A percentile compares a stretch with the other conserved stretches of the same genome.
These are phyloP conservation scores for Itoplectis maculator DNA, from an alignment of 2,888 invertebrate genomes.

Conservation along the genomic window DNA sequence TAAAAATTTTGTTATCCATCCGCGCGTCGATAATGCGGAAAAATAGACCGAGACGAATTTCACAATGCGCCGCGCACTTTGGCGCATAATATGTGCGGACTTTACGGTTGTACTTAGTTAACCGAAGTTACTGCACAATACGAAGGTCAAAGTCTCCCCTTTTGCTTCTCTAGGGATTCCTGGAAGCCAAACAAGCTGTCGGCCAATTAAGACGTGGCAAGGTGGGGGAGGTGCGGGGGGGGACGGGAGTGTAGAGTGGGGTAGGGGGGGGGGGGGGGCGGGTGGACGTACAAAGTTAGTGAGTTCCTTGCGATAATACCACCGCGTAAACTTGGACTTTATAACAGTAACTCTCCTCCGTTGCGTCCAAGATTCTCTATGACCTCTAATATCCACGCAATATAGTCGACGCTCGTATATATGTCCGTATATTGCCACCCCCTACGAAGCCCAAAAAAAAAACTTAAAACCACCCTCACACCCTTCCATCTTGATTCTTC, in stretches of 20 bases:
- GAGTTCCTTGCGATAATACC: constrained; percentile 37
- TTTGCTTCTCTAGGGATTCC: constrained; percentile 50
- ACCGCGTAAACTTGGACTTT: constrained; percentile 30
- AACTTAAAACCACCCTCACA: no score
- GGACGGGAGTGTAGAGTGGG: no score
- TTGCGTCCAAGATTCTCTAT: constrained; percentile 11
- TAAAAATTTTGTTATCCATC: neutral
- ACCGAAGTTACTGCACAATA: constrained; percentile 14
- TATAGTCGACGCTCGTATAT: neutral
- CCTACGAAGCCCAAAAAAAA: no score
- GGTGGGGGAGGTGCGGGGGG: no score
- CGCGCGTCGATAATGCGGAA: neutral
- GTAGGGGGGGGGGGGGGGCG: neutral
- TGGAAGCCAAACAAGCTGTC: constrained; percentile 37
- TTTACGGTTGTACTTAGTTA: constrained; percentile 5
- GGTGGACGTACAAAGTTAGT: constrained; percentile 38
- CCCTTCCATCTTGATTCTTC: no score
- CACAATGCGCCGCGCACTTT: neutral
- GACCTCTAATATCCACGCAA: neutral
- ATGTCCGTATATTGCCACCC: neutral
- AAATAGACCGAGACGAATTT: neutral
- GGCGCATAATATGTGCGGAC: constrained; percentile 2
- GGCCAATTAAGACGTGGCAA: constrained; percentile 35
- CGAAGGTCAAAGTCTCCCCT: constrained; percentile 55
- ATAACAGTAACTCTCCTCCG: constrained; percentile 1